phyloP scores from a whole-genome alignment of 2,113 vertebrate genomes.

The Nyctereutes procyonoides region DNA sequence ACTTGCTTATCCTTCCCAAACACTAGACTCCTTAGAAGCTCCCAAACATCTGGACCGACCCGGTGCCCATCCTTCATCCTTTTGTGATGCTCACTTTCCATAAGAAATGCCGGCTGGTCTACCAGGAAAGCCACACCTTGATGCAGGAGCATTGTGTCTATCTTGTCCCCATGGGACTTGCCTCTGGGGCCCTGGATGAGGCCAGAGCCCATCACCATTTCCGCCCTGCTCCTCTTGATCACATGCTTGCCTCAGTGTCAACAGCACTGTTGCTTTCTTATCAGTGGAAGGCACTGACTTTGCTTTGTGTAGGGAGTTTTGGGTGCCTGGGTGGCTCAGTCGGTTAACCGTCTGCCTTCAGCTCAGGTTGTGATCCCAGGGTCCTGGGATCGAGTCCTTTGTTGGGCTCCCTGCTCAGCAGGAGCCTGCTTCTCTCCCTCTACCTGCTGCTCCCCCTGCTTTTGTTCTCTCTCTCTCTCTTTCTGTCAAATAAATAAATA shows the following conservation, averaged over 20 bases:
- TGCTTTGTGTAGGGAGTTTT: slow-evolving; percentile 58
- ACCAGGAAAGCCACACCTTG: neutral
- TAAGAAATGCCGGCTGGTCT: neutral
- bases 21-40: neutral
- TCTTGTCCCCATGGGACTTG: neutral
- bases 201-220: neutral
- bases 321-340: too few species aligned
- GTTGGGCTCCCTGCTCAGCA: too few species aligned
- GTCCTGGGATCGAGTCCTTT: too few species aligned
- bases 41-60: neutral
- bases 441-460: too few species aligned
- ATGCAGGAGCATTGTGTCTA: accelerated
- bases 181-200: neutral
- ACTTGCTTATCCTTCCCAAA: neutral
- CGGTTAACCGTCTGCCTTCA: too few species aligned
- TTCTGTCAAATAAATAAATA: too few species aligned
- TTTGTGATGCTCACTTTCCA: neutral
- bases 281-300: slow-evolving; percentile 26
- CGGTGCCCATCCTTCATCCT: neutral
- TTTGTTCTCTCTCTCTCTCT: too few species aligned
- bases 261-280: neutral
- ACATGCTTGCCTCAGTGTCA: slow-evolving; percentile 28
- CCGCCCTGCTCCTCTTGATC: neutral
- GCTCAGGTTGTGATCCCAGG: too few species aligned
- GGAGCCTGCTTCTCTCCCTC: too few species aligned